Evolutionary conservation across 2,113 vertebrate genomes (phyloP).

Genomic region (Pitta sordida): DNA sequence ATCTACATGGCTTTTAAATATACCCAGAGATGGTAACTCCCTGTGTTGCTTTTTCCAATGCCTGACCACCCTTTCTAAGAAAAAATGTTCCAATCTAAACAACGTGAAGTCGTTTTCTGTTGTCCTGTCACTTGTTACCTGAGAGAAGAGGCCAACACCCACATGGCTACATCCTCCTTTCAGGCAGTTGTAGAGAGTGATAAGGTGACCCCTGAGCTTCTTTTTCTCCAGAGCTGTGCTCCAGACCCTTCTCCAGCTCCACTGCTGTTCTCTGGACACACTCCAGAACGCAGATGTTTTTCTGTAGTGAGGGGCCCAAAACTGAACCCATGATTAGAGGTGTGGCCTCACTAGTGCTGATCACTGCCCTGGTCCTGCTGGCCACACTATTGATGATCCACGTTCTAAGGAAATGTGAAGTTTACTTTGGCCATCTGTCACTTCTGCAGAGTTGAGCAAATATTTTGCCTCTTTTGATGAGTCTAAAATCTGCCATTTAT

Average conservation of each 20-base stretch:
- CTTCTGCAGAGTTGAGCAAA: not conserved
- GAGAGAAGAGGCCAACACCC: not conserved
- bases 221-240: not conserved
- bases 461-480: not conserved
- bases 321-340: not conserved
- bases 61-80: not conserved
- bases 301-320: not conserved
- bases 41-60: not conserved
- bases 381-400: not conserved
- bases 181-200: no score
- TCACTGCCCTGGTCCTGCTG: not conserved
- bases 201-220: not conserved
- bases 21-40: not conserved
- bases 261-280: fast-evolving
- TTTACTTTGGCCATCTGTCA: not conserved
- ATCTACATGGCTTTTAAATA: not conserved
- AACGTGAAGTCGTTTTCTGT: not conserved
- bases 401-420: not conserved
- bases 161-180: not conserved
- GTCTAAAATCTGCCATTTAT: not conserved
- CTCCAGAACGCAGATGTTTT: not conserved
- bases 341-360: fast-evolving
- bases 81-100: not conserved
- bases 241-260: no score
- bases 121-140: not conserved